Evolutionary conservation across 2,113 vertebrate species (phyloP).

Genomic region (Antigone vipio): DNA sequence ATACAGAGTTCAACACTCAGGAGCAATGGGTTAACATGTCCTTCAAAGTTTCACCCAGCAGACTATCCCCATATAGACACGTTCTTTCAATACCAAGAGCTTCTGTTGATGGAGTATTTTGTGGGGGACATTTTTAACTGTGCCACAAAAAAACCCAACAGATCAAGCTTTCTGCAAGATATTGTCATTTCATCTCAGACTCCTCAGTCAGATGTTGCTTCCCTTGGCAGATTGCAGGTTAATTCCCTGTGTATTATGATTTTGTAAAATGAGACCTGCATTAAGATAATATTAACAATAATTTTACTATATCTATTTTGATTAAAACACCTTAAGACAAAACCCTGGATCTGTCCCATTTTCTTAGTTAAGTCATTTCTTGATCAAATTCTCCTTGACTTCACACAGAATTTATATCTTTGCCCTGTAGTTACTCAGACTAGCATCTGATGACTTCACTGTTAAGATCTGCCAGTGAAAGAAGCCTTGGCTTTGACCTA

Average conservation of each 20-base stretch:
- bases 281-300: neutral
- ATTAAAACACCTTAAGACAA: neutral
- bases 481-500: neutral
- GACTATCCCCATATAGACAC: too few species aligned
- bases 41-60: neutral
- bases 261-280: neutral
- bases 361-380: neutral
- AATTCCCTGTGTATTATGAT: neutral
- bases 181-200: neutral
- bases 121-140: neutral
- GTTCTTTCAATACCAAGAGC: neutral
- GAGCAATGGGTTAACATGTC: fast-evolving
- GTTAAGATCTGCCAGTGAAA: neutral
- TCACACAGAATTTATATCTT: neutral
- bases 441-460: neutral
- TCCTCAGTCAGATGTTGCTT: neutral
- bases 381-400: neutral
- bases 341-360: neutral
- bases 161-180: neutral
- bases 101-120: neutral
- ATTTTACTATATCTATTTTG: neutral
- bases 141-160: neutral
- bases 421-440: neutral
- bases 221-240: neutral
- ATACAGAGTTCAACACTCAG: neutral